phyloP scores from a whole-genome alignment of 2,797 vertebrate species.

The Pteropus rufus region DNA sequence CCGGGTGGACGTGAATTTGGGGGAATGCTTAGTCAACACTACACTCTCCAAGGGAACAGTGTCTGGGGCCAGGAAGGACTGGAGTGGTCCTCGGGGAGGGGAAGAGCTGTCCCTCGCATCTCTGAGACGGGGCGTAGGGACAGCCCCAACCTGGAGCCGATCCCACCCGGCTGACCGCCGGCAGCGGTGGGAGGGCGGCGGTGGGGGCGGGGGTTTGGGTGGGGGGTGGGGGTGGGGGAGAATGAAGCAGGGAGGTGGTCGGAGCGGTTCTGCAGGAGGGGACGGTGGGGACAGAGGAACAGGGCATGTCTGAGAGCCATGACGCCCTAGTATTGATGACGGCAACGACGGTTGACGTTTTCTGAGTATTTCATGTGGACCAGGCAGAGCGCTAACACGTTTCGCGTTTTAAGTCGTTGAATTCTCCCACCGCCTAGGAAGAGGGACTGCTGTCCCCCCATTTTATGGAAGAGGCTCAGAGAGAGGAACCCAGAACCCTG shows the following conservation, averaged over 20 bases:
- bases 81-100: neutral
- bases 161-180: no score
- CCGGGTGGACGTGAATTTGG: neutral
- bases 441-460: neutral
- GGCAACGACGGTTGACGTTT: accelerated
- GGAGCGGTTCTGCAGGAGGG: neutral
- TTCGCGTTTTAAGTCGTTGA: neutral
- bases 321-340: no score
- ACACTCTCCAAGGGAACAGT: neutral
- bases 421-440: neutral
- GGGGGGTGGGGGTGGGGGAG: accelerated
- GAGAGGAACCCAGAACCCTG: neutral
- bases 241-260: neutral
- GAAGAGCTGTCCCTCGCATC: neutral
- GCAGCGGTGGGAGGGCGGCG: neutral
- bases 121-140: neutral
- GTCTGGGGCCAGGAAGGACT: neutral
- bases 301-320: neutral
- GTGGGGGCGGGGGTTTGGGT: accelerated
- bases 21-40: neutral
- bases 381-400: neutral
- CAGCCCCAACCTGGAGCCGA: neutral
- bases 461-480: neutral
- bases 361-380: neutral
- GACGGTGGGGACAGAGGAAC: neutral